Base-by-base conservation (phyloP, 2,888 invertebrate genomes). In the Laspeyria flexula region DNA sequence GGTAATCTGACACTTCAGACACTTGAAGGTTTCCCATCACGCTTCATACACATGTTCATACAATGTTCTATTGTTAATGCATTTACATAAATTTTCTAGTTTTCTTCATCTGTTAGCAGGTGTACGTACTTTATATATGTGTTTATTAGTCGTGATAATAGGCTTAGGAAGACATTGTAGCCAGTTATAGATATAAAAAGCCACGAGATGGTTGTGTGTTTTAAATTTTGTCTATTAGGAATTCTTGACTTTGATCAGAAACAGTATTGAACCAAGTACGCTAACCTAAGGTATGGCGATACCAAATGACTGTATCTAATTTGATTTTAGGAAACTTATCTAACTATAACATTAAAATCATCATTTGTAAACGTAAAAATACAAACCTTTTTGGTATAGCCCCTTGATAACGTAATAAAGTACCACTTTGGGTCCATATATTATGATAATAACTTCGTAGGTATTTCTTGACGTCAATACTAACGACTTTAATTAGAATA, bases 1-100 rank as follows among this genome's bases (percentile, higher is more conserved):
- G 15, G 47, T 35, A 47, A 47, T 21, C 11, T n/a, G 15, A 37
- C 13, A 27, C 27, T 43, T 13, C 18, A 46, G 45, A n/a, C 3
- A 15, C 40, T 41, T 41, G 29, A 42, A 37, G 21, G 35, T 29
- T 10, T 25, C n/a, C 15, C 6, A 51, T 45, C 51, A 51, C 41
- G 44, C 41, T 16, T 27, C 13, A 18, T 1, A 16, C 25, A 16
- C 44, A 45, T 51, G 51, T 3, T 37, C 33, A 29, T 0, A 31
- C 16, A 27, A 40, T 38, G 30, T 12, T 37, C 10, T n/a, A 31
- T 15, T 18, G n/a, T 21, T 33, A 13, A 40, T 7, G 34, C 7
- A 41, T 51, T 51, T 35, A 51, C 41, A 41, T 37, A 13, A 45
- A 45, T 23, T 41, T 37, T 31, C 16, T 43, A 1, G n/a, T 12